phyloP scores from a whole-genome alignment of 2,888 invertebrate genomes.

The Platynereis dumerilii region DNA sequence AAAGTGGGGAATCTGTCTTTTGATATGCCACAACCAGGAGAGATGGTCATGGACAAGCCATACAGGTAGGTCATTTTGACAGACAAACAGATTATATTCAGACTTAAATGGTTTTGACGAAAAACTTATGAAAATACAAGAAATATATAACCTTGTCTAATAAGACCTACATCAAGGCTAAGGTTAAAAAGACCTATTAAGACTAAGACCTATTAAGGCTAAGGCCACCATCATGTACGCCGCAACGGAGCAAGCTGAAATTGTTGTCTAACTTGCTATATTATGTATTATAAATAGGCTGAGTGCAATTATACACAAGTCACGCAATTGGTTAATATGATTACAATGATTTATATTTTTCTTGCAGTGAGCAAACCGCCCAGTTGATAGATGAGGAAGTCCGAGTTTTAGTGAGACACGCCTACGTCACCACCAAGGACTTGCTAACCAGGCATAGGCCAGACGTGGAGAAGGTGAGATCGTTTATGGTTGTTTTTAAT shows the following conservation, averaged over 20 bases:
- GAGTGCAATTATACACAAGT: too few relatives aligned
- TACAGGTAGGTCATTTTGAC: slow-evolving; percentile 66
- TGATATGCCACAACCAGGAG: slow-evolving; percentile 91
- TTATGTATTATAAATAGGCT: too few relatives aligned
- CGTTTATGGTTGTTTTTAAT: too few relatives aligned
- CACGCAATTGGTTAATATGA: too few relatives aligned
- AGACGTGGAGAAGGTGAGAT: slow-evolving; percentile 80
- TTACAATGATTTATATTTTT: too few relatives aligned
- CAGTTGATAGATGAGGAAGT: slow-evolving; percentile 88
- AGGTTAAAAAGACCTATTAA: not conserved
- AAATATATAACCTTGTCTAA: slow-evolving; percentile 9
- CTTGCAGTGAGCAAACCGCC: slow-evolving; percentile 91
- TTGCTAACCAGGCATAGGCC: slow-evolving; percentile 81
- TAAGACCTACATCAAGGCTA: not conserved
- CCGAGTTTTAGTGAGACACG: slow-evolving; percentile 75
- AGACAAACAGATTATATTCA: too few relatives aligned
- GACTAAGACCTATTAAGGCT: not conserved
- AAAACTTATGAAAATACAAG: too few relatives aligned
- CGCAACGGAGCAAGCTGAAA: too few relatives aligned
- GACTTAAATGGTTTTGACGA: too few relatives aligned
- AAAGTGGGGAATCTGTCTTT: slow-evolving; percentile 97
- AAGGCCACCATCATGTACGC: too few relatives aligned
- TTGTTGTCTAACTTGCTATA: too few relatives aligned
- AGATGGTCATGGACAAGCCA: slow-evolving; percentile 92
- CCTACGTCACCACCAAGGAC: slow-evolving; percentile 81